Base-by-base conservation (phyloP, 2,888 invertebrate genomes). In the Agrypnus murinus region DNA sequence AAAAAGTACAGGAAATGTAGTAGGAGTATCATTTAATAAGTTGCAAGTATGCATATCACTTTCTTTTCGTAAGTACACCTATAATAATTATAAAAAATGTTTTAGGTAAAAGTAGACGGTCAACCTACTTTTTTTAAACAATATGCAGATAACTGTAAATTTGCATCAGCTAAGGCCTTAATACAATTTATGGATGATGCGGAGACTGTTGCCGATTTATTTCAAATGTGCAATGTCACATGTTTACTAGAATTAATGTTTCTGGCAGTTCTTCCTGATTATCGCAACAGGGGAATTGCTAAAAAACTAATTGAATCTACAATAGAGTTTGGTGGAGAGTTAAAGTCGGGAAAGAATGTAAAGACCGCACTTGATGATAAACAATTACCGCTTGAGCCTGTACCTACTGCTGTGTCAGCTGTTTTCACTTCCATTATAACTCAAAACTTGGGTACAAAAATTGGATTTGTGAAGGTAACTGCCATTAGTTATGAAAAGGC, bases 171-270 rank as follows among this genome's bases (percentile, higher is more conserved):
- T 0, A 86, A 86, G 57, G 85, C 87, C 0, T 83, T 93, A 0
- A 87, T 92, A 74, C 84, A 90, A 69, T 92, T 90, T 79, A 93
- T 93, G 92, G 88, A 89, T 15, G 83, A 88, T 50, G 87, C 91
- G 4, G 93, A 93, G 73, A 83, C 82, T 0, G 84, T 85, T 69
- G 86, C 88, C 43, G 89, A 93, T 80, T 84, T 92, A 0, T 92
- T 92, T 81, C 85, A 89, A 63, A 86, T 89, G 82, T 91, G 87
- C 76, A 85, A 89, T 15, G 87, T 89, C 0, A 87, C 90, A 66
- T 91, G 91, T 80, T 86, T 90, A 1, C 79, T 92, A 43, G 93
- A 93, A 83, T 82, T 92, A 12, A 92, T 91, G 91, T 93, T 92
- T 74, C 77, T 93, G 19, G 90, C 86, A 0, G 91, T 91, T 0